Evolutionary conservation across 37 sponge, comb jelly and placozoan species (phyloP).

Genomic region (Diacarnus erythraeanus): DNA sequence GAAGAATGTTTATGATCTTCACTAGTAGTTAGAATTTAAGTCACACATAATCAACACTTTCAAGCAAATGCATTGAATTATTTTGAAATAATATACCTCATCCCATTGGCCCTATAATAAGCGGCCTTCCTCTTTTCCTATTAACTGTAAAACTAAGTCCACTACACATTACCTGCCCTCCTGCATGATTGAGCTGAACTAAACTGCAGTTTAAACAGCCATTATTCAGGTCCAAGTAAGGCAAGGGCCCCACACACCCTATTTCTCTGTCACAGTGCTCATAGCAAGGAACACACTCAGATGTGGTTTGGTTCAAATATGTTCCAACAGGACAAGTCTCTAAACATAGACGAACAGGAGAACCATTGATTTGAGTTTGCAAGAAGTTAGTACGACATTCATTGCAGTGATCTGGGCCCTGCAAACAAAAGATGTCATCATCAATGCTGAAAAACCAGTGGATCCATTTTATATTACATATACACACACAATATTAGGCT

Average conservation of each 20-base stretch:
- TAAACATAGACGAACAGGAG: constrained; percentile 31
- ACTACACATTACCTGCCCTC: constrained; percentile 32
- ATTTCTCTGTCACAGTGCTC: constrained; percentile 32
- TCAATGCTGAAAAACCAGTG: no score
- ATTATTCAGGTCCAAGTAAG: constrained; percentile 36
- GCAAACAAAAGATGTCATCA: no score
- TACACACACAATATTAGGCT: no score
- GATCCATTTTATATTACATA: no score
- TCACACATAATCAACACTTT: no score
- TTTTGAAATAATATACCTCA: no score
- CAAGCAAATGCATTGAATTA: no score
- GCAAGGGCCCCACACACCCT: constrained; percentile 75
- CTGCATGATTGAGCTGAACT: constrained; percentile 34
- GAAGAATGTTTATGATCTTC: no score
- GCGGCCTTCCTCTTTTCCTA: no score
- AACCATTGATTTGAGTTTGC: not conserved
- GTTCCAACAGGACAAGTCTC: constrained; percentile 45
- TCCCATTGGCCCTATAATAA: no score
- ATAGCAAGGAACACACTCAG: constrained; percentile 50
- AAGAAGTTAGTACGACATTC: constrained; percentile 27
- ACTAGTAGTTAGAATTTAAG: no score
- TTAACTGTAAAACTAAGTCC: not conserved
- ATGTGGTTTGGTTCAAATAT: not conserved
- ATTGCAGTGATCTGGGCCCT: constrained; percentile 51
- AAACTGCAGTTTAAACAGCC: constrained; percentile 58